Evolutionary conservation across 2,797 vertebrate genomes (phyloP).

Genomic region (Ceyx erithaca): DNA sequence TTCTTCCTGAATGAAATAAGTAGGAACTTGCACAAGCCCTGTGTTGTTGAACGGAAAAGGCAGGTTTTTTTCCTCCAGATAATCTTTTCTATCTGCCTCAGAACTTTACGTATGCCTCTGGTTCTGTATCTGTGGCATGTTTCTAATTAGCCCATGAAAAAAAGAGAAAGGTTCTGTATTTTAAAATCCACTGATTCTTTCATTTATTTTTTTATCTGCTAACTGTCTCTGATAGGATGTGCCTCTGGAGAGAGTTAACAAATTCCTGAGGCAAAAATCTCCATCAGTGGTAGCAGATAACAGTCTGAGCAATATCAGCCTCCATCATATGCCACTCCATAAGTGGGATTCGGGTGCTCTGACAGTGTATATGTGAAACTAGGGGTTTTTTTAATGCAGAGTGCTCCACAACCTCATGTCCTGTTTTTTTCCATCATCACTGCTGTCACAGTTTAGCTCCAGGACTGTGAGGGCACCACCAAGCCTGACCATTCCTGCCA

Average conservation of each 20-base stretch:
- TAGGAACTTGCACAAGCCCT: constrained; percentile 41
- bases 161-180: background rate
- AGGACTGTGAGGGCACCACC: background rate
- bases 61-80: constrained; percentile 30
- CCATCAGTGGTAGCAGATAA: background rate
- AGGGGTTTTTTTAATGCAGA: too few relatives aligned
- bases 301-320: background rate
- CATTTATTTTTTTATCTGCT: background rate
- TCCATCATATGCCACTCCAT: background rate
- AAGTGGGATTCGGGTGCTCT: background rate
- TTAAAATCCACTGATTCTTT: background rate
- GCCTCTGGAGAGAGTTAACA: background rate
- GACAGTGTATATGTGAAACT: background rate
- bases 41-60: constrained; percentile 34
- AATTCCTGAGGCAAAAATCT: background rate
- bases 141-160: constrained; percentile 23
- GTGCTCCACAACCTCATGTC: background rate
- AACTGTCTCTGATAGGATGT: background rate
- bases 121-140: background rate
- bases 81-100: constrained; percentile 10
- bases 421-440: background rate
- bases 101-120: background rate
- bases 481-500: background rate
- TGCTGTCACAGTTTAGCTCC: background rate
- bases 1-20: constrained; percentile 65